Evolutionary conservation across 2,113 vertebrate genomes (phyloP).

Genomic region (Dicrurus megarhynchus): DNA sequence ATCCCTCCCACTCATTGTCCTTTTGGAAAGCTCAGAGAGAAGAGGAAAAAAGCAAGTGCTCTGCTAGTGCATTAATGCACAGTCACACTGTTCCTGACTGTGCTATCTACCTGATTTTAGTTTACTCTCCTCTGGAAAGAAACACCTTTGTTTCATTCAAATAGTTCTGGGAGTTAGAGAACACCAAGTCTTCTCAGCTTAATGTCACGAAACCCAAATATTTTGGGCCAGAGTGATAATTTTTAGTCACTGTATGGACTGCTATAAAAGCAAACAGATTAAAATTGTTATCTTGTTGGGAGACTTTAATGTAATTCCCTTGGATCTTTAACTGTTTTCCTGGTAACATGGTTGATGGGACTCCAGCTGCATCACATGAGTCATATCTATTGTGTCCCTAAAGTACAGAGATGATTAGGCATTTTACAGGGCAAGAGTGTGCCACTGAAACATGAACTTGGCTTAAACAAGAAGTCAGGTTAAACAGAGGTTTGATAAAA

Average conservation of each 20-base stretch:
- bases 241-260: neutral
- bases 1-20: neutral
- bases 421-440: neutral
- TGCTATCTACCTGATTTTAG: neutral
- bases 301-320: neutral
- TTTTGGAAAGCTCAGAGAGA: neutral
- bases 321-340: neutral
- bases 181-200: neutral
- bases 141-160: neutral
- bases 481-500: neutral
- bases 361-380: neutral
- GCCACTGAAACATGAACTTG: neutral
- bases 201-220: neutral
- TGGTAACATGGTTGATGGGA: neutral
- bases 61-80: neutral
- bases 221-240: neutral
- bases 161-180: neutral
- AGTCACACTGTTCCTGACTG: neutral
- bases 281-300: neutral
- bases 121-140: neutral
- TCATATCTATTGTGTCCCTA: neutral
- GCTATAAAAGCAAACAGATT: neutral
- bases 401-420: neutral
- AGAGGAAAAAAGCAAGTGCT: neutral
- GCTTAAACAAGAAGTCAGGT: neutral